Evolutionary conservation across 2,888 invertebrate species (phyloP), one percentile per base, ranked within the genome.

Genomic region (Tanypteryx hageni): DNA sequence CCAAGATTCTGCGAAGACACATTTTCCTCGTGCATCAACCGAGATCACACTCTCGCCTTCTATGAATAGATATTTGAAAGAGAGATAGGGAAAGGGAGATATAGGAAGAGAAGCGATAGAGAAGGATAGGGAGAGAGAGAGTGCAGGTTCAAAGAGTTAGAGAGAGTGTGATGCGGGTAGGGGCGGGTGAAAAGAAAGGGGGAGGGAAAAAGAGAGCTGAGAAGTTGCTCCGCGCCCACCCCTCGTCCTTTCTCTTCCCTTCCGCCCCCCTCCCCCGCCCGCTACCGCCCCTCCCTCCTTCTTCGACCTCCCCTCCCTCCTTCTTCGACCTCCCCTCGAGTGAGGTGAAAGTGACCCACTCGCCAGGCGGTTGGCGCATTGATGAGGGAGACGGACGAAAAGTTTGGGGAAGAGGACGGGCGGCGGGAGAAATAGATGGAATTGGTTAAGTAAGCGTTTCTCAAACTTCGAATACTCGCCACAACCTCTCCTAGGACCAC

Each of bases 341-440:
- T 64, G 89, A 89, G 89, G 89, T 64, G 89, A 89, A 89, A 89
- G 89, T 89, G 89, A 89, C 89, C 89, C 89, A 89, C 61, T 76
- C 76, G 27, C 22, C 76, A 27, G 76, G 76, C 22, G 22, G 76
- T 76, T 76, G 76, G 76, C 76, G 76, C 76, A 76, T 76, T 76
- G 76, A 22, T 27, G 76, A 27, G 27, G 76, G 76, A 76, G 22
- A 27, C 18, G 10, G 22, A 27, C 18, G 10, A 76, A 76, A 76
- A 76, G 18, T 76, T 76, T 76, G 22, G 76, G 76, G 76, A 27
- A 27, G 16, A 7, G 27, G 68, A 18, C n/a, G 11, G 4, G n/a
- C n/a, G 16, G 13, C 1, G 22, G 27, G 76, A 22, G 76, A 76
- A 0, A 27, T 18, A 68, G 22, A n/a, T n/a, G 68, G 76, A 14